A percentile compares a stretch with the other conserved stretches of the same genome.
These are phyloP conservation scores for Empidonax alnorum DNA, from an alignment of 2,113 vertebrate species.

Conservation along the genomic window DNA sequence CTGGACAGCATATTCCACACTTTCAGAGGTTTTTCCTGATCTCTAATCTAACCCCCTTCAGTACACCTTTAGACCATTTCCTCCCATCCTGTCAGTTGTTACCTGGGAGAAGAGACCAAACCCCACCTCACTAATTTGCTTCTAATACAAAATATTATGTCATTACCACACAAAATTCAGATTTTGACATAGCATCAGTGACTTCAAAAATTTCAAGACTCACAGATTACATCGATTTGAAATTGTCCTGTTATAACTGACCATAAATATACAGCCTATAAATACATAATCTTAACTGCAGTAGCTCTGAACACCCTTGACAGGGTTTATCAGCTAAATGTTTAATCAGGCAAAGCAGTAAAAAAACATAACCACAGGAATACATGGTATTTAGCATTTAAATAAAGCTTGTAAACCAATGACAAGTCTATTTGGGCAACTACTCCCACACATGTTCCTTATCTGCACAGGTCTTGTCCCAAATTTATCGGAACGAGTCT, in stretches of 20 bases:
- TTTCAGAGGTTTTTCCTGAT: not conserved
- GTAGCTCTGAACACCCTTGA: conserved; percentile 26
- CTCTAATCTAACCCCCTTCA: not conserved
- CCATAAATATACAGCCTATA: not conserved
- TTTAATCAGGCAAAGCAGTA: conserved; percentile 58
- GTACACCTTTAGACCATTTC: not conserved
- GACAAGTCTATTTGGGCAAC: conserved; percentile 43
- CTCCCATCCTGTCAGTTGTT: not conserved
- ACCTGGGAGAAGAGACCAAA: not conserved
- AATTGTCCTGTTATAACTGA: not conserved
- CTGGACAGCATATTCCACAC: not conserved
- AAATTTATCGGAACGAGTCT: not conserved
- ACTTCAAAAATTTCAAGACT: not conserved
- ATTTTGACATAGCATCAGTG: not conserved
- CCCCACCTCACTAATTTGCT: not conserved
- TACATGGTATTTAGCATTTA: conserved; percentile 36
- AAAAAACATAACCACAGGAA: conserved; percentile 39
- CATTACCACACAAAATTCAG: not conserved
- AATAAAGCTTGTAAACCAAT: conserved; percentile 47
- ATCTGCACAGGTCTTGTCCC: conserved; percentile 39
- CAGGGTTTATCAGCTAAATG: conserved; percentile 47
- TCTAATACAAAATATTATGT: not conserved
- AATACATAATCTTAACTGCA: not conserved
- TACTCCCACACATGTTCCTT: conserved; percentile 21
- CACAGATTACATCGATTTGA: not conserved